Evolutionary conservation across 2,113 vertebrate genomes (phyloP).

Genomic region (Ramphastos sulfuratus): DNA sequence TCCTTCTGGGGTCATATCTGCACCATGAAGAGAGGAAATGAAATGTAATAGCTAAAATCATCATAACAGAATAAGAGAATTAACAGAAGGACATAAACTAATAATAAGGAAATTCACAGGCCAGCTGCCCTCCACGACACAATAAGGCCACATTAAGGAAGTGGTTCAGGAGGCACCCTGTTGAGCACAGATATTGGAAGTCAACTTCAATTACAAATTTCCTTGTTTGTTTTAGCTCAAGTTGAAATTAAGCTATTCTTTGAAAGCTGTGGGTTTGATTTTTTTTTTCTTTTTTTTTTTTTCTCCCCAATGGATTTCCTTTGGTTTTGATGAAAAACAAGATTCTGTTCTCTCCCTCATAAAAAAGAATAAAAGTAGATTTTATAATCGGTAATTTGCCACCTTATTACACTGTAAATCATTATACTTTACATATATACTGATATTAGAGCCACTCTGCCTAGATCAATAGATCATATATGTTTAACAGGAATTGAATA

Average conservation of each 20-base stretch:
- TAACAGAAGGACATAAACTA: conserved; percentile 70
- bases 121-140: conserved; percentile 46
- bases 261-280: not conserved
- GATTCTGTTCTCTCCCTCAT: not conserved
- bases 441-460: conserved; percentile 5
- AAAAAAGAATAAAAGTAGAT: not conserved
- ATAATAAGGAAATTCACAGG: conserved; percentile 72
- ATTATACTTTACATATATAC: not conserved
- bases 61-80: conserved; percentile 56
- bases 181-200: conserved; percentile 69
- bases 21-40: conserved; percentile 74
- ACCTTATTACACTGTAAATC: not conserved
- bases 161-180: conserved; percentile 62
- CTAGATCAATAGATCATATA: not conserved
- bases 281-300: not conserved
- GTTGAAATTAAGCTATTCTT: conserved; percentile 55
- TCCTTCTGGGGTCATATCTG: conserved; percentile 44
- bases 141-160: conserved; percentile 55
- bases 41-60: conserved; percentile 67
- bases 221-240: conserved; percentile 72
- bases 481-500: not conserved
- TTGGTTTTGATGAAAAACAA: conserved; percentile 35
- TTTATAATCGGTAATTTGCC: not conserved
- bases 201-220: conserved; percentile 62
- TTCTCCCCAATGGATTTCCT: conserved; percentile 19